Base-by-base conservation (phyloP, 2,113 vertebrate species). In the Brachirus orientalis region DNA sequence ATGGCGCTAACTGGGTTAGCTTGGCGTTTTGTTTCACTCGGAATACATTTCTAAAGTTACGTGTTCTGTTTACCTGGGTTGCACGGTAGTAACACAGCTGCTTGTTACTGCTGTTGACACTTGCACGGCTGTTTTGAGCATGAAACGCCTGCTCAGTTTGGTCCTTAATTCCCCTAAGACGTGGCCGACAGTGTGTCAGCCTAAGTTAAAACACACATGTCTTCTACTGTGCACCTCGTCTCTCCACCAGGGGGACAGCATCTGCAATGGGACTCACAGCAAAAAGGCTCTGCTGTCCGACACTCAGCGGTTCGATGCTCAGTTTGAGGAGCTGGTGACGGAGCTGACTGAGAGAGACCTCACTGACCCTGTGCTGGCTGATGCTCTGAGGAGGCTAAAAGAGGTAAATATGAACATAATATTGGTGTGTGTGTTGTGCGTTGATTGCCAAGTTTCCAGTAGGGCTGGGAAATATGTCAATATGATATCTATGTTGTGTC, bases 241-340 rank as follows among this genome's bases (percentile, higher is more conserved):
- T n/a, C 14, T 69, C 2, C 77, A 93, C 2, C 77, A 93, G 92
- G 86, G 86, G 17, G 89, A 90, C 80, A 14, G 8, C 10, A 50
- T 54, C 16, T 90, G 91, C 28, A 92, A 94, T 20, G 84, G 88
- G 22, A 81, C 79, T 5, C 89, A 92, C 35, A 36, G 35, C 6
- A 90, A 88, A 8, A 77, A 53, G 68, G 61, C 80, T 9, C 11
- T 72, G 28, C 69, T 86, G 44, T 86, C 80, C 2, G 94, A 94
- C 28, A 72, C 41, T 22, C 90, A 93, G 83, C 62, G 91, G 64
- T 98, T 98, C 63, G 69, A 92, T 12, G 59, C 50, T 11, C 94
- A 95, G 88, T 97, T 98, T 77, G 80, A 94, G 1, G 94, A 94
- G 69, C 73, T 98, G 43, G 87, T 97, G 61, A 89, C 67, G 16